Evolutionary conservation across 2,113 vertebrate species (phyloP), one percentile per base, ranked within the genome.

Genomic region (Catharus bicknelli): DNA sequence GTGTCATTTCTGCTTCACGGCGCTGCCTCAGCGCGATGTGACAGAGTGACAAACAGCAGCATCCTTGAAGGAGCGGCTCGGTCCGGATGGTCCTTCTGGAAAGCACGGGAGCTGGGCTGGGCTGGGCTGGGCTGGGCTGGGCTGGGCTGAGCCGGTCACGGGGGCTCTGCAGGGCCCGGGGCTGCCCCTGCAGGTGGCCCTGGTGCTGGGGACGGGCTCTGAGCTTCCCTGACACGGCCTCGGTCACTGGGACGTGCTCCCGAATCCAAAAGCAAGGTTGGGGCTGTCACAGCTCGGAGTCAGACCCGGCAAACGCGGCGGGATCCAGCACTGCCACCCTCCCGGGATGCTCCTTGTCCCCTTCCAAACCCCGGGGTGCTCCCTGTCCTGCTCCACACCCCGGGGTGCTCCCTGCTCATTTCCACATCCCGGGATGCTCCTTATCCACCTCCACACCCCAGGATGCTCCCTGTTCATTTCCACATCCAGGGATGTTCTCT

Each of bases 1-100:
- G 45, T 84, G 87, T 95, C 94, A 77, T 75, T 95, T 85, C 3
- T 66, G 96, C 96, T 96, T 72, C 95, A 87, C 0, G 8, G 93
- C 83, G 2, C 82, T 53, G 90, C 84, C 84, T 75, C 21, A 3
- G 83, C 10, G 1, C 40, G 80, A 18, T 9, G 22, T 78, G 91
- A 74, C 88, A 75, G 30, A 82, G 92, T 69, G 94, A 95, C 77
- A 81, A 77, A 73, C 51, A 88, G 16, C 82, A 75, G 88, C 83
- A 91, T 26, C 69, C 82, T 55, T 32, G 78, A 16, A 84, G 92
- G 84, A 90, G 16, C 6, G 34, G 69, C 78, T 84, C 53, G 0
- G 2, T 19, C 57, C 1, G 16, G 19, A 8, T 6, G 43, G 68
- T 1, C 77, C n/a, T 40, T 8, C 72, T 15, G 59, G 25, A 8